Conservation (phyloP, 2,113 vertebrate genomes). For the Dicentrarchus labrax region DNA sequence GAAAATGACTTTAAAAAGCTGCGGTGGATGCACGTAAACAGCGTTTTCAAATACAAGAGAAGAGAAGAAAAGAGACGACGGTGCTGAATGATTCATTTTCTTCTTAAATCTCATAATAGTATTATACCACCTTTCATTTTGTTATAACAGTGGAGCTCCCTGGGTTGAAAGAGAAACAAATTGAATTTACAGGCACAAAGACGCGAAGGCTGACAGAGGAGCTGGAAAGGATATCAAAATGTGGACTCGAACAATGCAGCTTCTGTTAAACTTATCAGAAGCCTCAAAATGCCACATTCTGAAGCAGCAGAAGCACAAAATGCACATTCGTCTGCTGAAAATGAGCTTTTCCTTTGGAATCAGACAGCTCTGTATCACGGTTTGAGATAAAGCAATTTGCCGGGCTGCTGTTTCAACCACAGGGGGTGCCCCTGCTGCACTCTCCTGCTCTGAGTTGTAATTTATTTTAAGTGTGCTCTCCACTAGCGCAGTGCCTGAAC, state of each 20-base stretch:
- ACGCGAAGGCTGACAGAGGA: conserved; percentile 62
- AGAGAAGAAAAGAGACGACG: conserved; percentile 18
- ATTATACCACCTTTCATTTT: conserved; percentile 74
- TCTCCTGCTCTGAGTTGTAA: conserved; percentile 75
- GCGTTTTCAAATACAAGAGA: background rate
- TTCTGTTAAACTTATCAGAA: conserved; percentile 64
- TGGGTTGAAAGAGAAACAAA: conserved; percentile 71
- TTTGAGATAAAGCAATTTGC: conserved; percentile 77
- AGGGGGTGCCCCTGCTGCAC: conserved; percentile 68
- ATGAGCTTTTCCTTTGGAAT: conserved; percentile 48
- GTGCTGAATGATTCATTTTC: conserved; percentile 55
- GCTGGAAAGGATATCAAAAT: conserved; percentile 63
- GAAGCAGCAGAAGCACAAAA: conserved; percentile 47
- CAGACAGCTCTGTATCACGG: conserved; percentile 52
- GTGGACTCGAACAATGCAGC: conserved; percentile 67
- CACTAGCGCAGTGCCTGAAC: conserved; percentile 60
- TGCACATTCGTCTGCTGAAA: conserved; percentile 61
- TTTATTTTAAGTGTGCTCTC: conserved; percentile 58
- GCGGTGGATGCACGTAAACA: background rate
- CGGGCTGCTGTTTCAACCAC: conserved; percentile 63
- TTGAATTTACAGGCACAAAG: conserved; percentile 76
- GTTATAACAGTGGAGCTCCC: conserved; percentile 61
- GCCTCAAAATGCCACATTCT: conserved; percentile 44
- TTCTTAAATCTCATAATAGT: conserved; percentile 66
- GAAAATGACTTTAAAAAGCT: background rate